A percentile compares a stretch with the other conserved stretches of the same genome.
Conservation (phyloP, 2,888 invertebrate species). For the Tetramorium bicarinatum region DNA sequence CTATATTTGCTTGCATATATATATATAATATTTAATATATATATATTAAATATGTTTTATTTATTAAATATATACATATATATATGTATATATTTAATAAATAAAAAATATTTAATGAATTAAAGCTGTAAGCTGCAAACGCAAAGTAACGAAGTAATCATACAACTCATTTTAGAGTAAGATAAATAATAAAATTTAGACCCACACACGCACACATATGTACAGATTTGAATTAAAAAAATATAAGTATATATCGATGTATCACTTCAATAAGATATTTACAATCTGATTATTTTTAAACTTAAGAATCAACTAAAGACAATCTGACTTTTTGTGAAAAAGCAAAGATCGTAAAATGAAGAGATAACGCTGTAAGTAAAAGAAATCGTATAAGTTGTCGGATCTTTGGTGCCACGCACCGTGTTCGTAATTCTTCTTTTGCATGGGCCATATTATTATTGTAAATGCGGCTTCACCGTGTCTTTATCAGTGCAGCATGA, state of each 20-base stretch:
- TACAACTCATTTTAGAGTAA: background rate
- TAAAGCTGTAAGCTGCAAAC: background rate
- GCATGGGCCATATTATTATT: slow-evolving; percentile 53
- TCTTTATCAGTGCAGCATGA: slow-evolving; percentile 49
- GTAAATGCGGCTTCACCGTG: slow-evolving; percentile 50
- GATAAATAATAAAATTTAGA: slow-evolving; percentile 1
- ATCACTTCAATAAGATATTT: slow-evolving; percentile 1
- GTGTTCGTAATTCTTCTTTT: slow-evolving; percentile 49
- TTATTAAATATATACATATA: background rate
- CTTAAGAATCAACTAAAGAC: slow-evolving; percentile 7
- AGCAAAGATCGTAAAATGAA: slow-evolving; percentile 26
- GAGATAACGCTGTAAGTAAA: slow-evolving; percentile 34
- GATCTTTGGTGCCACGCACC: slow-evolving; percentile 42
- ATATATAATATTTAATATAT: background rate
- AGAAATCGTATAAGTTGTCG: slow-evolving; percentile 11
- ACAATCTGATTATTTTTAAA: slow-evolving; percentile 3
- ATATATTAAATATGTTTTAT: no score
- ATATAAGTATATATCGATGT: background rate
- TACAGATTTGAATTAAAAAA: background rate
- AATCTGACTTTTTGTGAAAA: slow-evolving; percentile 2
- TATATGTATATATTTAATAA: background rate
- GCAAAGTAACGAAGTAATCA: background rate
- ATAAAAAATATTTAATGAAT: background rate
- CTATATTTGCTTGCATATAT: background rate
- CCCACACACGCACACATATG: background rate